These are phyloP conservation scores for Gulo gulo DNA, from an alignment of 2,113 vertebrate species.

Conservation along the genomic window DNA sequence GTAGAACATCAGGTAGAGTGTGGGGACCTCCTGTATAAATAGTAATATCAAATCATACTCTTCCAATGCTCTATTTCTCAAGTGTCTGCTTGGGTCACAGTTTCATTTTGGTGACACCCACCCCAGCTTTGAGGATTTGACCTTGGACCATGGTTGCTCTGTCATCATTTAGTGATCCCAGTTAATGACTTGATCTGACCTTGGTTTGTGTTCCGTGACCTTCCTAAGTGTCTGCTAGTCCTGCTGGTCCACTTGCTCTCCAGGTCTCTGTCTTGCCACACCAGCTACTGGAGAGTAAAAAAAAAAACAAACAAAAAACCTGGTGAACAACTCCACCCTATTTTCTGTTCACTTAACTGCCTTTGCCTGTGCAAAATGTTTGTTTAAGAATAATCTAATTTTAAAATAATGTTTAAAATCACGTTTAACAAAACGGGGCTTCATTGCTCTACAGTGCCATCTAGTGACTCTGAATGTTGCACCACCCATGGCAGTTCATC, in stretches of 20 bases:
- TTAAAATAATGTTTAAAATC: constrained; percentile 55
- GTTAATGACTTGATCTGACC: not conserved
- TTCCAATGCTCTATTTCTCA: not conserved
- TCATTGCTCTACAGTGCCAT: constrained; percentile 73
- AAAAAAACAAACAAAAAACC: accelerated
- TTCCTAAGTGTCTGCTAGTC: not conserved
- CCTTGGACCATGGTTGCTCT: not conserved
- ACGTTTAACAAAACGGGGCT: constrained; percentile 40
- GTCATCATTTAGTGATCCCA: not conserved
- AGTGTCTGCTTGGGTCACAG: not conserved
- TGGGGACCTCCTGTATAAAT: not conserved
- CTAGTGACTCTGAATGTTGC: constrained; percentile 52
- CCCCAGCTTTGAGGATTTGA: not conserved
- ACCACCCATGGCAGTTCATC: not conserved
- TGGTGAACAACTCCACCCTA: not conserved
- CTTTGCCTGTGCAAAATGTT: not conserved
- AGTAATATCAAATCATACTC: not conserved
- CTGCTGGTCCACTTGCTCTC: not conserved
- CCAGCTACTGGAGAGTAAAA: not conserved
- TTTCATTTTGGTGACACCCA: not conserved
- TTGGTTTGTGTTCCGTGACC: not conserved
- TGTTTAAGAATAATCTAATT: not conserved
- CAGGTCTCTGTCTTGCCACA: not conserved
- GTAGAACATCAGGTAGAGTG: not conserved
- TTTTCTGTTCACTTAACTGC: not conserved